Evolutionary conservation across 2,888 invertebrate genomes (phyloP).

Genomic region (Amorpha juglandis): DNA sequence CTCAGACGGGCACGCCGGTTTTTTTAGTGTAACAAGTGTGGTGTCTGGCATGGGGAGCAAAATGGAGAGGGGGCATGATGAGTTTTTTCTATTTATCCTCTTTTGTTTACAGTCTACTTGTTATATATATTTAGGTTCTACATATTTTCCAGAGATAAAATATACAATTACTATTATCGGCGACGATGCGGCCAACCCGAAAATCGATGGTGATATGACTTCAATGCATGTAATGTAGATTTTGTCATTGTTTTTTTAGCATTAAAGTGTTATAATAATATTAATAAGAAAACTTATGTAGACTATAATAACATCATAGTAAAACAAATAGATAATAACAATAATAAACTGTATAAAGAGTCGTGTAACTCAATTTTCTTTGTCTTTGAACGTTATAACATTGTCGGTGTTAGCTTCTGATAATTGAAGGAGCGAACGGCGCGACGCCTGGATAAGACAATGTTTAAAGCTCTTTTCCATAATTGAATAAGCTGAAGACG

Average conservation of each 20-base stretch:
- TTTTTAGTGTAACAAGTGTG: constrained; percentile 16
- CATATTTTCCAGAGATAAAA: not conserved
- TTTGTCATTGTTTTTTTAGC: too few species aligned
- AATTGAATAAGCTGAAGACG: constrained; percentile 54
- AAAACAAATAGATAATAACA: constrained; percentile 2
- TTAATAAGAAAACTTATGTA: not conserved
- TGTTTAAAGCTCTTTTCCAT: constrained; percentile 54
- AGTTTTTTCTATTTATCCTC: not conserved
- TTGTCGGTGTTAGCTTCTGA: constrained; percentile 32
- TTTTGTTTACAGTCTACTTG: constrained; percentile 3
- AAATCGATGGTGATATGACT: too few species aligned
- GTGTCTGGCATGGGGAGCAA: constrained; percentile 1
- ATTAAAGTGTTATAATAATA: too few species aligned
- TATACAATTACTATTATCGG: too few species aligned
- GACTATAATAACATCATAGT: not conserved
- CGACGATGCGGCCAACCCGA: too few species aligned
- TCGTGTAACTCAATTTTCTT: constrained; percentile 30
- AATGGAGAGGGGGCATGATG: constrained; percentile 13
- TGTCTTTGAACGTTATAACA: constrained; percentile 27
- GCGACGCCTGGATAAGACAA: constrained; percentile 43
- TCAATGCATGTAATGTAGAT: too few species aligned
- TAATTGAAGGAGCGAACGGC: constrained; percentile 35
- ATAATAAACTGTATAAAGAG: constrained; percentile 11
- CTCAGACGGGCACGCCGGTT: constrained; percentile 14
- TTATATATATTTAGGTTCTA: not conserved